Evolutionary conservation across 1,140 invertebrate species (phyloP).

Genomic region (Neelides sp.): DNA sequence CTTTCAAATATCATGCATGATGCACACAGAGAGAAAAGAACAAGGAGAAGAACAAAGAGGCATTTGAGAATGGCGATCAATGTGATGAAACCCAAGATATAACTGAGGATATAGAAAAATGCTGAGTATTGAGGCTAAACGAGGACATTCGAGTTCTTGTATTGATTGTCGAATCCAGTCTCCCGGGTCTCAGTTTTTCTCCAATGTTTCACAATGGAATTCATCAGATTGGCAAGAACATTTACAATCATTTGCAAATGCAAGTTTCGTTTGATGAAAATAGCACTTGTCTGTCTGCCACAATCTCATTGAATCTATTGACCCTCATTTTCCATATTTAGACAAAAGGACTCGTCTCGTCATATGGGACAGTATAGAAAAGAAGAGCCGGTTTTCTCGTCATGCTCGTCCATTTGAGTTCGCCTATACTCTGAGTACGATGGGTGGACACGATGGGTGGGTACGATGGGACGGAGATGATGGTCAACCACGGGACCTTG

Average conservation of each 20-base stretch:
- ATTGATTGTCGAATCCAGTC: conserved; percentile 6
- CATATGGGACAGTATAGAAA: no score
- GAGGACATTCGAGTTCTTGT: no score
- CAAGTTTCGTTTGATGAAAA: conserved; percentile 9
- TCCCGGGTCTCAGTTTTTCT: background rate
- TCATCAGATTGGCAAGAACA: conserved; percentile 4
- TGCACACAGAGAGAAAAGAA: no score
- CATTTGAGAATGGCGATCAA: no score
- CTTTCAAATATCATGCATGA: no score
- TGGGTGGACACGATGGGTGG: background rate
- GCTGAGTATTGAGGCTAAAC: no score
- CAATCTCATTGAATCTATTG: conserved; percentile 9
- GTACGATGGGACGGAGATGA: background rate
- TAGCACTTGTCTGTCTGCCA: conserved; percentile 5
- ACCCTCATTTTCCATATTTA: background rate
- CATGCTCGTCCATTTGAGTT: background rate
- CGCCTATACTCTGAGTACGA: no score
- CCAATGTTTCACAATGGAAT: background rate
- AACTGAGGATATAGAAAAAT: no score
- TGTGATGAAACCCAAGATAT: no score
- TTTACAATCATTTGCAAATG: conserved; percentile 12
- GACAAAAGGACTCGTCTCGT: background rate
- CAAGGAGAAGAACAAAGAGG: no score
- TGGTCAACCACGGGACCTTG: background rate
- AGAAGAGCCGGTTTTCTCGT: no score